Evolutionary conservation across 1,140 invertebrate species (phyloP).

Genomic region (Antheraea mylitta): DNA sequence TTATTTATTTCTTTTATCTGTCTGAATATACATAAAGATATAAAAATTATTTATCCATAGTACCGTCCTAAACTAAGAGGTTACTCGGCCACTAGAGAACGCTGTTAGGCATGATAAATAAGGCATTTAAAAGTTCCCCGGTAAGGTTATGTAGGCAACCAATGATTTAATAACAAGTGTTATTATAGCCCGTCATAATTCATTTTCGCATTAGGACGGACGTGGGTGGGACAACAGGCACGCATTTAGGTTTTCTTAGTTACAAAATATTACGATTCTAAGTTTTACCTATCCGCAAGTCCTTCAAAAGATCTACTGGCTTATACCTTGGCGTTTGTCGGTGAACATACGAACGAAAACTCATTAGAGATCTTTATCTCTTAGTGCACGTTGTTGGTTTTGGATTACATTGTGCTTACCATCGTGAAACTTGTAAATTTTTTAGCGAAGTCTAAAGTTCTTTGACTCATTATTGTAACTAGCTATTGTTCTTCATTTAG

Average conservation of each 20-base stretch:
- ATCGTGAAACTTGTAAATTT: not conserved
- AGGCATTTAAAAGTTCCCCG: conserved; percentile 1
- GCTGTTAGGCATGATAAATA: conserved; percentile 2
- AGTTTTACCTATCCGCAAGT: not conserved
- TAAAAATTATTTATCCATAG: not conserved
- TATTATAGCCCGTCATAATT: conserved; percentile 33
- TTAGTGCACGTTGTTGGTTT: not conserved
- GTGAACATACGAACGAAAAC: not conserved
- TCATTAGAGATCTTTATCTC: not conserved
- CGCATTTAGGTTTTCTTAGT: not conserved
- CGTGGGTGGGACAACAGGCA: conserved; percentile 11
- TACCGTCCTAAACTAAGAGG: not conserved
- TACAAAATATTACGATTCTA: not conserved
- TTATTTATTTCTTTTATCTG: too few species aligned
- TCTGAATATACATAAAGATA: not conserved
- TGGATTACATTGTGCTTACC: not conserved
- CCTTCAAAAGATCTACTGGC: not conserved
- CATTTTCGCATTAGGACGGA: conserved; percentile 39
- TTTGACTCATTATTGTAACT: too few species aligned
- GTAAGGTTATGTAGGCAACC: conserved; percentile 13
- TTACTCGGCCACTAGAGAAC: not conserved
- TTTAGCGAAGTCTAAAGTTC: not conserved
- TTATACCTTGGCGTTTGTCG: not conserved
- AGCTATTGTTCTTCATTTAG: too few species aligned
- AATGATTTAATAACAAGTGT: conserved; percentile 33